Base-by-base conservation (phyloP, 2,888 invertebrate species). In the Oxycera nigricornis region DNA sequence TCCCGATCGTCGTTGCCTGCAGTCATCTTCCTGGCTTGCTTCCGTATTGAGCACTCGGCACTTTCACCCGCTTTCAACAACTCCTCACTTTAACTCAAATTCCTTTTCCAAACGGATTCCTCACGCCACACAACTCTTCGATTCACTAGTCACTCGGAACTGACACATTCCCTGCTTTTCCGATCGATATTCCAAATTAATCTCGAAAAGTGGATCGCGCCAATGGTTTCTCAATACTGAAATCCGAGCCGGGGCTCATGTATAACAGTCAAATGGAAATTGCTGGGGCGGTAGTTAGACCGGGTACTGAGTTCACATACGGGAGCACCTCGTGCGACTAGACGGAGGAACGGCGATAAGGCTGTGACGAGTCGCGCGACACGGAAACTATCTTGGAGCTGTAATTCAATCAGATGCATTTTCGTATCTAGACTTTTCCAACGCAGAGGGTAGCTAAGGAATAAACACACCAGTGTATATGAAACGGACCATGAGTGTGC, bases 1-100 rank as follows among this genome's bases (percentile, higher is more conserved):
- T 88, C 88, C 28, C 87, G 87, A 75, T 88, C 88, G 75, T 88
- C 88, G 24, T 79, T 83, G 24, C 86, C 87, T 57, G 82, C 81
- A 31, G 87, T 87, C 88, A 88, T 87, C 79, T 82, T 86, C 35
- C 22, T 39, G 39, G 7, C 39, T 9, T 14, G 14, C 39, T 39
- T 39, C 14, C 9, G 14, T 55, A 24, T 55, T 55, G 46, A 46
- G 17, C 46, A 2, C 4, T 3, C 46, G 14, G 46, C 46, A 46
- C 24, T 55, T 20, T 55, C 24, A 17, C 4, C 20, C 55, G 7
- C 39, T 39, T 1, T 1, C 39, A 39, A 39, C 7, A 39, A 7
- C 9, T 39, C 7, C 7, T 14, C 7, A 9, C 39, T 39, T 39
- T 55, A 55, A 55, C 17, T 17, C 55, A 22, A 20, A 55, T 24